phyloP scores from a whole-genome alignment of 2,113 vertebrate species.

The Tylochromis polylepis region DNA sequence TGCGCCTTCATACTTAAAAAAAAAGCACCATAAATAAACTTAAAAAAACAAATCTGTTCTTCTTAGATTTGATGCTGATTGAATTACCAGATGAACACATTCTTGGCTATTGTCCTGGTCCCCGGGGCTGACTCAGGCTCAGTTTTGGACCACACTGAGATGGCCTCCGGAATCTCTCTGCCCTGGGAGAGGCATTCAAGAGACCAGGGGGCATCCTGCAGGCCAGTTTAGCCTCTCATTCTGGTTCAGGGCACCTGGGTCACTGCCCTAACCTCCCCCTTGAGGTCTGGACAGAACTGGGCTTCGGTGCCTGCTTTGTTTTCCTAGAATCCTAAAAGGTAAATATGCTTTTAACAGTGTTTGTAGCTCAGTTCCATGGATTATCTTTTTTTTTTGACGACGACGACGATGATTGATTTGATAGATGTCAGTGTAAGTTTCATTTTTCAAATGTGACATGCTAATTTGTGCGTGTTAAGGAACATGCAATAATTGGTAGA shows the following conservation, averaged over 20 bases:
- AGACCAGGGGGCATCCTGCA: slow-evolving; percentile 12
- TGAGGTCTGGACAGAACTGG: neutral
- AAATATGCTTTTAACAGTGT: neutral
- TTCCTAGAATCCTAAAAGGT: slow-evolving; percentile 18
- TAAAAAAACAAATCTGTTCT: slow-evolving; percentile 27
- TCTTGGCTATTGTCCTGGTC: slow-evolving; percentile 61
- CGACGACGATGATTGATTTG: neutral
- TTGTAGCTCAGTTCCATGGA: neutral
- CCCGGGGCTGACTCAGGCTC: slow-evolving; percentile 26
- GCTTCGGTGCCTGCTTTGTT: slow-evolving; percentile 2
- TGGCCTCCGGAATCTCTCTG: slow-evolving; percentile 24
- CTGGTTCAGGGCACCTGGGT: slow-evolving; percentile 62
- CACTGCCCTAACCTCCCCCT: slow-evolving; percentile 19
- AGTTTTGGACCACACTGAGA: slow-evolving; percentile 26
- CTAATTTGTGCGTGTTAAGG: neutral
- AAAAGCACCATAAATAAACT: slow-evolving; percentile 22
- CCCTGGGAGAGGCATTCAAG: slow-evolving; percentile 40
- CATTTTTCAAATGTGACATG: neutral
- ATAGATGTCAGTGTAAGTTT: neutral
- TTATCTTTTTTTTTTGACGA: neutral
- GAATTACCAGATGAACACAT: slow-evolving; percentile 62
- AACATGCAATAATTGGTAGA: neutral
- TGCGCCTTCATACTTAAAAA: slow-evolving; percentile 19
- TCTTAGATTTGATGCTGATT: slow-evolving; percentile 57
- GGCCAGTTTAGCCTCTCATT: slow-evolving; percentile 60